These are phyloP conservation scores for Tridacna gigas DNA, from an alignment of 2,888 invertebrate species.

Conservation along the genomic window DNA sequence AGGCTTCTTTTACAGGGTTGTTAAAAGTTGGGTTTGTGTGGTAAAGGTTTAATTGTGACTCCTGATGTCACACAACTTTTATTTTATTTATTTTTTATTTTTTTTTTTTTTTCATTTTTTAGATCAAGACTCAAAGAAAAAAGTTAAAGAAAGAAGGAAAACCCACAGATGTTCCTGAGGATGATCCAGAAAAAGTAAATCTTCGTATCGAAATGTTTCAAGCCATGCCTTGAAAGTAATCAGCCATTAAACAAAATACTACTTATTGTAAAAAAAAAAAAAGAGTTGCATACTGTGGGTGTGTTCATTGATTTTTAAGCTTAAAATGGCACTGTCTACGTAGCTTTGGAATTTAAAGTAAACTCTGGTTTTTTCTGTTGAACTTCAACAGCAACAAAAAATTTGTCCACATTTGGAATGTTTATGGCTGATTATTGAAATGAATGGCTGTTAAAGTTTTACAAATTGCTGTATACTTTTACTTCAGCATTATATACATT, in stretches of 20 bases:
- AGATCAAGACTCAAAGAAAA: constrained; percentile 90
- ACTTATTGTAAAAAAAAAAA: neutral
- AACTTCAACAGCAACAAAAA: neutral
- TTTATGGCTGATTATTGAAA: neutral
- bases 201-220: neutral
- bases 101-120: constrained; percentile 24
- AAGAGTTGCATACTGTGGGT: too few relatives aligned
- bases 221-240: neutral
- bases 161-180: constrained; percentile 90
- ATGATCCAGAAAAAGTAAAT: constrained; percentile 85
- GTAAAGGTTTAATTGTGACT: too few relatives aligned
- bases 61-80: too few relatives aligned
- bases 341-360: too few relatives aligned
- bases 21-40: neutral
- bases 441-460: neutral
- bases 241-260: neutral
- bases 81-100: neutral
- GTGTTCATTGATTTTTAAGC: neutral
- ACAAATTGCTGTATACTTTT: too few relatives aligned
- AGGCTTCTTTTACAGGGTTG: neutral
- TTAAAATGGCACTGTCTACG: neutral
- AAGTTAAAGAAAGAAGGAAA: constrained; percentile 94
- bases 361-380: neutral
- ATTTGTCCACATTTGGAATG: neutral
- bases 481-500: too few relatives aligned